phyloP scores from a whole-genome alignment of 2,797 vertebrate species.

The Pagetopsis macropterus region DNA sequence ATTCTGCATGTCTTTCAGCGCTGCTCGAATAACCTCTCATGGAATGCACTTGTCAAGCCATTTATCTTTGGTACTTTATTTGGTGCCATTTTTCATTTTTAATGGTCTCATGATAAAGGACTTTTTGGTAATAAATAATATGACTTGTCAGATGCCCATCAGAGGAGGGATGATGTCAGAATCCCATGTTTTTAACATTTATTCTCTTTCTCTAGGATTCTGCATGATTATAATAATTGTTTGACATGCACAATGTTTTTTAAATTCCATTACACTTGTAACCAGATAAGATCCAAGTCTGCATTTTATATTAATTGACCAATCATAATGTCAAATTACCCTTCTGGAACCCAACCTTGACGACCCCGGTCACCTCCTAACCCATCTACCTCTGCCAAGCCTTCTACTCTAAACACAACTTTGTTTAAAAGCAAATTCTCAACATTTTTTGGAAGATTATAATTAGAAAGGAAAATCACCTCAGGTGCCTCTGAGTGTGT shows the following conservation, averaged over 20 bases:
- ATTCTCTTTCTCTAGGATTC: neutral
- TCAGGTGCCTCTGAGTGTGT: conserved; percentile 62
- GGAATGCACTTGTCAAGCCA: conserved; percentile 58
- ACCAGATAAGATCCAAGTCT: conserved; percentile 24
- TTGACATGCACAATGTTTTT: conserved; percentile 17
- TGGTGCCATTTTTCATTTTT: conserved; percentile 61
- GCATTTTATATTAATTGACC: conserved; percentile 44
- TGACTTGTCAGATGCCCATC: conserved; percentile 56
- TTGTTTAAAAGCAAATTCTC: conserved; percentile 83
- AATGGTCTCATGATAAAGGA: conserved; percentile 55
- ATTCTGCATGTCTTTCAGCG: conserved; percentile 67
- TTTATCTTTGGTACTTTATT: conserved; percentile 62
- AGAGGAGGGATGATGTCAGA: conserved; percentile 54
- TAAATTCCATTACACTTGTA: conserved; percentile 11
- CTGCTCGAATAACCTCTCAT: conserved; percentile 56
- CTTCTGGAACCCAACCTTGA: conserved; percentile 40
- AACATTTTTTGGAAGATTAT: conserved; percentile 86
- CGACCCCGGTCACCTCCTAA: conserved; percentile 59
- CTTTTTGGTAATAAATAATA: conserved; percentile 54
- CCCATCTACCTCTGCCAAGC: conserved; percentile 36
- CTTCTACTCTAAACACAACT: conserved; percentile 76
- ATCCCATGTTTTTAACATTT: conserved; percentile 16
- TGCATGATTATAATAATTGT: conserved; percentile 24
- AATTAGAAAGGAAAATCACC: conserved; percentile 88
- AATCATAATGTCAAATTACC: conserved; percentile 28